Conservation (phyloP, 1,140 invertebrate genomes). For the Oryctes rhinoceros region DNA sequence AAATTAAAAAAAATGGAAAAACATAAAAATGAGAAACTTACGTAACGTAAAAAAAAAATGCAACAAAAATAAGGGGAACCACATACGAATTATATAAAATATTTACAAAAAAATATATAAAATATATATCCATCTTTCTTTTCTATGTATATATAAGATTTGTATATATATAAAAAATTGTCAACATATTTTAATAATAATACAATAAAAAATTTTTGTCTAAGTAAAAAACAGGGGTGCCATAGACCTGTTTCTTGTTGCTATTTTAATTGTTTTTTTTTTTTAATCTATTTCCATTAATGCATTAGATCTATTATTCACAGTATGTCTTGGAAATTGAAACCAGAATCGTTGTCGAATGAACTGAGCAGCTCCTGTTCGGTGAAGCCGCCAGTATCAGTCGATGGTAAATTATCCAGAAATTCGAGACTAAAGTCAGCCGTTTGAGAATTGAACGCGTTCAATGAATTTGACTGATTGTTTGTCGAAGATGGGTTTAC, state of each 20-base stretch:
- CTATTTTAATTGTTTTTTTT: no score
- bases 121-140: conserved; percentile 22
- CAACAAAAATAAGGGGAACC: conserved; percentile 7
- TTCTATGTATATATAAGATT: conserved; percentile 1
- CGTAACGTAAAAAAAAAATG: conserved; percentile 20
- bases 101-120: conserved; percentile 33
- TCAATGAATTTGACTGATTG: conserved; percentile 62
- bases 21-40: neutral
- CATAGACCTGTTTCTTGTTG: no score
- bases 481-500: conserved; percentile 52
- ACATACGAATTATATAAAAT: conserved; percentile 23
- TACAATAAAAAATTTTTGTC: conserved; percentile 1
- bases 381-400: conserved; percentile 74
- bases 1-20: neutral
- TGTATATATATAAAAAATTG: conserved; percentile 33
- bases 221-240: neutral
- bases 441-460: conserved; percentile 67
- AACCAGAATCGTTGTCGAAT: conserved; percentile 66
- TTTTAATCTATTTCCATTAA: neutral
- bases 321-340: conserved; percentile 62
- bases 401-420: conserved; percentile 78
- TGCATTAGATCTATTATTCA: conserved; percentile 6
- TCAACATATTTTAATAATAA: conserved; percentile 32
- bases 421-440: conserved; percentile 82
- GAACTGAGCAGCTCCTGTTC: conserved; percentile 82